phyloP scores from a whole-genome alignment of 2,113 vertebrate genomes.

The Xiphophorus hellerii region DNA sequence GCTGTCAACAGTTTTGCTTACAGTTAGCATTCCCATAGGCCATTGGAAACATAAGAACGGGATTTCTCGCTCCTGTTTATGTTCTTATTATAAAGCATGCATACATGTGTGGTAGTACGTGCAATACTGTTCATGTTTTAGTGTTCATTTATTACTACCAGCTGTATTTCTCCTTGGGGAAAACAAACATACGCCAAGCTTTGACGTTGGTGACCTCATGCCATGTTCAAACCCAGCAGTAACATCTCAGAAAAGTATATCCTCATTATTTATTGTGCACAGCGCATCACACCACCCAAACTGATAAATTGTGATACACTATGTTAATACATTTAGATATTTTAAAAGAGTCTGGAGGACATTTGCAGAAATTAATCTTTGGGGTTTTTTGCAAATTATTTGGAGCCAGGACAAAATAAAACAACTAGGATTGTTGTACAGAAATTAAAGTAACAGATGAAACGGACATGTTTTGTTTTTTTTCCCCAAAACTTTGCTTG shows the following conservation, averaged over 20 bases:
- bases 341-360: too few relatives aligned
- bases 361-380: too few relatives aligned
- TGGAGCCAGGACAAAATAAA: too few relatives aligned
- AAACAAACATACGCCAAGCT: background rate
- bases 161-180: background rate
- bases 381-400: too few relatives aligned
- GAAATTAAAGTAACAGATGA: too few relatives aligned
- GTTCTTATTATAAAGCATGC: constrained; percentile 58
- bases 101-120: constrained; percentile 10
- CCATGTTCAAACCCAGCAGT: background rate
- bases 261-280: background rate
- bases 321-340: too few relatives aligned
- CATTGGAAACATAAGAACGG: constrained; percentile 55
- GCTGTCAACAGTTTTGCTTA: constrained; percentile 76
- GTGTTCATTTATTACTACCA: background rate
- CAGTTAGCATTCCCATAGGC: constrained; percentile 71
- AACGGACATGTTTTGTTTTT: background rate
- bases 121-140: background rate
- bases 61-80: background rate
- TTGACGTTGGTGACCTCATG: background rate
- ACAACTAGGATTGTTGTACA: too few relatives aligned
- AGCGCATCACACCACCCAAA: background rate
- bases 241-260: background rate
- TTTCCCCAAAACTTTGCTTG: background rate
- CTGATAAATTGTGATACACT: background rate